These are phyloP conservation scores for Clitarchus hookeri DNA, from an alignment of 2,888 invertebrate species.

Conservation along the genomic window DNA sequence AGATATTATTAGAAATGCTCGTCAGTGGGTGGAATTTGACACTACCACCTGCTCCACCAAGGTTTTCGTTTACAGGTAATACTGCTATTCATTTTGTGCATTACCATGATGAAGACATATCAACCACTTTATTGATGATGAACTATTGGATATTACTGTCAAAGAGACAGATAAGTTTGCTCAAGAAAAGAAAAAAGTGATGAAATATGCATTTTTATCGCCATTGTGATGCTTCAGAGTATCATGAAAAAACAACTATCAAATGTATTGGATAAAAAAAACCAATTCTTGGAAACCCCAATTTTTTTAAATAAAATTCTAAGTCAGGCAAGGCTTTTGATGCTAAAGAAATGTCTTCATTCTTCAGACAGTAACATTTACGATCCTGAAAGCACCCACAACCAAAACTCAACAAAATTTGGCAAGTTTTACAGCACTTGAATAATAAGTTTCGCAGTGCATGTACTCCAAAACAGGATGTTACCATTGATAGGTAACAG, in stretches of 20 bases:
- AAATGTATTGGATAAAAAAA: slow-evolving; percentile 11
- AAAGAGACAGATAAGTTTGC: no score
- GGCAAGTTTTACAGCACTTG: slow-evolving; percentile 4
- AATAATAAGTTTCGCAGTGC: neutral
- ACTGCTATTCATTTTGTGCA: no score
- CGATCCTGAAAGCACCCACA: slow-evolving; percentile 15
- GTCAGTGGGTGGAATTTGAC: no score
- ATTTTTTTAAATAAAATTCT: neutral
- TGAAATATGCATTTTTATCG: no score
- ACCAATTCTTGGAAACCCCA: no score
- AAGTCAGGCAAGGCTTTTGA: neutral
- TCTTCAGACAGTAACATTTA: neutral
- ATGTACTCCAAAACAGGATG: neutral
- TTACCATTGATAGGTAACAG: neutral
- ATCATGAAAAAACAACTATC: neutral
- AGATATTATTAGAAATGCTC: no score
- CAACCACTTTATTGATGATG: no score
- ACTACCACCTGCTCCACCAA: no score
- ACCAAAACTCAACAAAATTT: slow-evolving; percentile 20
- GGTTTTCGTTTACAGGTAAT: no score
- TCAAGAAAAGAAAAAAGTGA: no score
- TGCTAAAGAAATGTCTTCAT: neutral
- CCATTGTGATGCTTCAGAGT: neutral
- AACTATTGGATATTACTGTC: no score
- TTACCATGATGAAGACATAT: no score